Percentiles rank a stretch among this genome's conserved stretches.
These are phyloP conservation scores for Troides helena DNA, from an alignment of 2,888 invertebrate species.

Conservation along the genomic window DNA sequence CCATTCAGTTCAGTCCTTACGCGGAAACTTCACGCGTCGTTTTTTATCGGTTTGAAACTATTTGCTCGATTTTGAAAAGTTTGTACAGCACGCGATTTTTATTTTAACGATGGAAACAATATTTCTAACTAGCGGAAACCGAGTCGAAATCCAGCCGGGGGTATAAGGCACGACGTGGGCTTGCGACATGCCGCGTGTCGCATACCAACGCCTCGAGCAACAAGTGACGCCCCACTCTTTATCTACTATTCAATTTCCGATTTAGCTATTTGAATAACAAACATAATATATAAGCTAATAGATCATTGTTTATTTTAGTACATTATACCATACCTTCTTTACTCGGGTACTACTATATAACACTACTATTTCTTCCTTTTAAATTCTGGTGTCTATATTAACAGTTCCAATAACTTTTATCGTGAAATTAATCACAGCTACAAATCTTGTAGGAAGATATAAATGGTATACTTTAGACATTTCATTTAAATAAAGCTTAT, in stretches of 20 bases:
- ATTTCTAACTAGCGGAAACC: slow-evolving; percentile 34
- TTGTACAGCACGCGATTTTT: slow-evolving; percentile 3
- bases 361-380: background rate
- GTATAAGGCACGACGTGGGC: slow-evolving; percentile 38
- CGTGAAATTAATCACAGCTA: too few species aligned
- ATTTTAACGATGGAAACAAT: slow-evolving; percentile 30
- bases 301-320: background rate
- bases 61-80: slow-evolving; percentile 1
- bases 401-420: background rate
- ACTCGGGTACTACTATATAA: background rate
- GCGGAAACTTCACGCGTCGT: too few species aligned
- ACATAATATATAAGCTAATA: slow-evolving; percentile 3
- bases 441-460: too few species aligned
- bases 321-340: background rate
- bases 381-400: too few species aligned
- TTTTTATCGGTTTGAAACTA: background rate
- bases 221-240: slow-evolving; percentile 53
- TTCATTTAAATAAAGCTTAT: too few species aligned
- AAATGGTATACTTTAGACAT: too few species aligned
- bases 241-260: slow-evolving; percentile 37
- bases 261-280: slow-evolving; percentile 33
- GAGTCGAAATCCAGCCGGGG: slow-evolving; percentile 42
- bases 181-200: slow-evolving; percentile 45
- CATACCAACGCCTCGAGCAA: slow-evolving; percentile 55
- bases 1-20: too few species aligned